A percentile compares a stretch with the other conserved stretches of the same genome.
phyloP scores from a whole-genome alignment of 1,140 invertebrate species.

The Apis dorsata region DNA sequence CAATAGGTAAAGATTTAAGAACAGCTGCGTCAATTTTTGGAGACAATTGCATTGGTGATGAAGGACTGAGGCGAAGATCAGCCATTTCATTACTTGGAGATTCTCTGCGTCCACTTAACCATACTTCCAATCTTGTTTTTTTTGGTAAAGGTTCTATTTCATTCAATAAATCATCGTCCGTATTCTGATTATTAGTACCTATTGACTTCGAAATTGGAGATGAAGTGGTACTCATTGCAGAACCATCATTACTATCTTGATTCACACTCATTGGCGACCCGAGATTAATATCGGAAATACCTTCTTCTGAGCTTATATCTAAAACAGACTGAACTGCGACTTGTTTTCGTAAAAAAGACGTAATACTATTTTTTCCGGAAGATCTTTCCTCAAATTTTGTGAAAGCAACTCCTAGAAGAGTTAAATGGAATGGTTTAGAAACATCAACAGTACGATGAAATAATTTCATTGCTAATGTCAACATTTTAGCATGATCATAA shows the following conservation, averaged over 20 bases:
- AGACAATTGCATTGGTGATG: constrained; percentile 73
- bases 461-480: constrained; percentile 86
- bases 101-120: constrained; percentile 75
- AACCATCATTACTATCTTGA: constrained; percentile 74
- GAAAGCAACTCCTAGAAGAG: constrained; percentile 87
- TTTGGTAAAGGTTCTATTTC: constrained; percentile 87
- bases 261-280: constrained; percentile 76
- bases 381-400: constrained; percentile 88
- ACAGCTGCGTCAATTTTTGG: constrained; percentile 68
- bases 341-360: constrained; percentile 85
- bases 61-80: constrained; percentile 72
- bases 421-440: constrained; percentile 88
- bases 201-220: constrained; percentile 63
- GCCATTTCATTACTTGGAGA: constrained; percentile 78
- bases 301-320: constrained; percentile 75
- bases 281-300: constrained; percentile 66
- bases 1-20: constrained; percentile 73
- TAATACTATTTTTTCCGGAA: constrained; percentile 83
- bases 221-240: constrained; percentile 58
- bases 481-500: constrained; percentile 83
- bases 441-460: constrained; percentile 87
- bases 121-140: constrained; percentile 82
- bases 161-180: constrained; percentile 78
- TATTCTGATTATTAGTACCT: constrained; percentile 48
- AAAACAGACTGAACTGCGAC: constrained; percentile 87